A percentile compares a stretch with the other conserved stretches of the same genome.
Conservation (phyloP, 2,113 vertebrate genomes). For the Rhinopomastus cyanomelas region DNA sequence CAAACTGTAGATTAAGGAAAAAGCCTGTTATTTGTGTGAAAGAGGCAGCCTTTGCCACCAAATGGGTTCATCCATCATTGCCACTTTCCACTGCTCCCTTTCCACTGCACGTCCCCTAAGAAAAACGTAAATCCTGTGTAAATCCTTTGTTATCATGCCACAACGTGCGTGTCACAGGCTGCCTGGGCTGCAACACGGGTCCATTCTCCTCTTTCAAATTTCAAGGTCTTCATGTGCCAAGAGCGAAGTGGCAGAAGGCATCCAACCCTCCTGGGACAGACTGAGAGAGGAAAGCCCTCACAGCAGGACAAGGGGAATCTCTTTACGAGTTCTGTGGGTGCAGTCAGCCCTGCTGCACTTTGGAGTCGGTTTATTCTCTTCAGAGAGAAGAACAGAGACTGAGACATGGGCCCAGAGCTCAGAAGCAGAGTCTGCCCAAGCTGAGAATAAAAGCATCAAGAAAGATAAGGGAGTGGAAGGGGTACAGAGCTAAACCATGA, state of each 20-base stretch:
- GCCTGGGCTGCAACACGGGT: slow-evolving; percentile 49
- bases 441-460: neutral
- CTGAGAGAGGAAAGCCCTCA: slow-evolving; percentile 27
- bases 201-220: slow-evolving; percentile 65
- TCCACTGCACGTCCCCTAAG: slow-evolving; percentile 57
- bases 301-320: slow-evolving; percentile 51
- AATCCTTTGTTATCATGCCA: slow-evolving; percentile 66
- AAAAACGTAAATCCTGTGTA: slow-evolving; percentile 71
- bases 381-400: neutral
- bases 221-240: slow-evolving; percentile 65
- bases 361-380: slow-evolving; percentile 1
- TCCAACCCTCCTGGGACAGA: neutral
- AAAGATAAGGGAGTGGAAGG: neutral
- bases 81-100: slow-evolving; percentile 59
- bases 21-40: slow-evolving; percentile 70
- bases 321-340: slow-evolving; percentile 20
- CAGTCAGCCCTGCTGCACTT: neutral
- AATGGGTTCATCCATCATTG: slow-evolving; percentile 66
- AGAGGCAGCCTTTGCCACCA: slow-evolving; percentile 50
- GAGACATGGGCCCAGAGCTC: neutral
- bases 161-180: slow-evolving; percentile 57
- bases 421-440: neutral
- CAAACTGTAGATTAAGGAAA: slow-evolving; percentile 70
- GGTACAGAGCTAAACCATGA: neutral
- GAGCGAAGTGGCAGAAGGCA: slow-evolving; percentile 19